Evolutionary conservation across 1,140 invertebrate genomes (phyloP), one percentile per base, ranked within the genome.

Genomic region (Drosophila truncata): DNA sequence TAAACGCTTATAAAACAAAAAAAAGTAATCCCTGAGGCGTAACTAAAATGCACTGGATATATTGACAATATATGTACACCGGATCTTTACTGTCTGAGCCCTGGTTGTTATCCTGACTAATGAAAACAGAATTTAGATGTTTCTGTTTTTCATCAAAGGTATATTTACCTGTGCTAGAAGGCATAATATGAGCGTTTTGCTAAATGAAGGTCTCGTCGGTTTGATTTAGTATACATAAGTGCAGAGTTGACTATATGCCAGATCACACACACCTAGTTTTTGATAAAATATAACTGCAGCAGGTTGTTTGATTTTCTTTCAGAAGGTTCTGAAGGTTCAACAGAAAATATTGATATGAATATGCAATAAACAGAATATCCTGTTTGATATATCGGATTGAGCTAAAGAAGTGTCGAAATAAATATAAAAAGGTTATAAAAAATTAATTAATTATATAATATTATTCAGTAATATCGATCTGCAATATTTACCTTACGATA

Each of bases 1-100:
- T 80, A 44, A 80, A 75, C 63, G 78, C 52, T 69, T 71, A 80
- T 80, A 80, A 74, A 80, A 80, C 29, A 57, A 55, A 33, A 79
- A 29, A 35, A 35, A 10, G 8, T 9, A 10, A 16, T 23, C 8
- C 31, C 50, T 16, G 20, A 35, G 31, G 31, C 50, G 50, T 23
- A 54, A 54, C 50, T 54, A 54, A 54, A 37, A 23, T 23, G 50
- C 20, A 16, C 31, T 54, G 20, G 31, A 35, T 54, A 37, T 54
- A 35, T 54, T 23, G 50, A 37, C 18, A 50, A 16, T 29, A 11
- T 50, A 16, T 29, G 7, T 50, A 31, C 27, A 20, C n/a, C 49
- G 18, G 18, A 20, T 52, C 50, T 33, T 16, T 33, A 16, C 29
- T 33, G 31, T 16, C 31, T 33, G 31, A 35, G 31, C 18, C 13